These are phyloP conservation scores for Aix galericulata DNA, from an alignment of 2,113 vertebrate species.

Conservation along the genomic window DNA sequence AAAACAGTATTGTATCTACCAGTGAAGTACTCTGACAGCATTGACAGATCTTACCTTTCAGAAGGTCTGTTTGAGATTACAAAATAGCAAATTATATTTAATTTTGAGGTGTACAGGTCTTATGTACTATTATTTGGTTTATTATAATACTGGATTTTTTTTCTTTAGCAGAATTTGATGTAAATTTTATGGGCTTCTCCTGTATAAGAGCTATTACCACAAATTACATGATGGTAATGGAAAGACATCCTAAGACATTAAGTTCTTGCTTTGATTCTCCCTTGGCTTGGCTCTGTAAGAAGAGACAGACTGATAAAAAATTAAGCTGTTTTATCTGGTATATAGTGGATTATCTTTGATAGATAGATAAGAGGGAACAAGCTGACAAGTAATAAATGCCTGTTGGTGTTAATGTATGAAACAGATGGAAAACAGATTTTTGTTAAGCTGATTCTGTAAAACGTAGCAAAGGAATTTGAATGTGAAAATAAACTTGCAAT, in stretches of 20 bases:
- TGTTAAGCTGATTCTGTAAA: constrained; percentile 47
- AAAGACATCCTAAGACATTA: background rate
- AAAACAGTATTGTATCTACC: background rate
- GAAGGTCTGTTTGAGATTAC: background rate
- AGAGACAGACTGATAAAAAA: background rate
- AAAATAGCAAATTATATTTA: background rate
- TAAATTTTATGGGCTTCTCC: background rate
- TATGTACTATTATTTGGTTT: background rate
- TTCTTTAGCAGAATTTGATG: background rate
- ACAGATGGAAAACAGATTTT: constrained; percentile 47
- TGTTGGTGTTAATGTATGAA: background rate
- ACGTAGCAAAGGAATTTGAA: constrained; percentile 13
- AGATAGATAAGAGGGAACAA: constrained; percentile 16
- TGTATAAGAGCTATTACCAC: background rate
- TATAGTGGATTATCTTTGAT: constrained; percentile 53
- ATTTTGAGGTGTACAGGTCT: background rate
- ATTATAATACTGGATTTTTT: background rate
- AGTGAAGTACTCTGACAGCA: background rate
- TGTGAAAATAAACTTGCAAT: background rate
- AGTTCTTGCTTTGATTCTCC: background rate
- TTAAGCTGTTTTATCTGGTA: constrained; percentile 42
- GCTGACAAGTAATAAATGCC: constrained; percentile 5
- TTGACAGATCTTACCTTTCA: background rate
- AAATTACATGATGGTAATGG: background rate
- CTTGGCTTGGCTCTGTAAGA: background rate